Base-by-base conservation (phyloP, 1,140 invertebrate species). In the Eciton burchellii region DNA sequence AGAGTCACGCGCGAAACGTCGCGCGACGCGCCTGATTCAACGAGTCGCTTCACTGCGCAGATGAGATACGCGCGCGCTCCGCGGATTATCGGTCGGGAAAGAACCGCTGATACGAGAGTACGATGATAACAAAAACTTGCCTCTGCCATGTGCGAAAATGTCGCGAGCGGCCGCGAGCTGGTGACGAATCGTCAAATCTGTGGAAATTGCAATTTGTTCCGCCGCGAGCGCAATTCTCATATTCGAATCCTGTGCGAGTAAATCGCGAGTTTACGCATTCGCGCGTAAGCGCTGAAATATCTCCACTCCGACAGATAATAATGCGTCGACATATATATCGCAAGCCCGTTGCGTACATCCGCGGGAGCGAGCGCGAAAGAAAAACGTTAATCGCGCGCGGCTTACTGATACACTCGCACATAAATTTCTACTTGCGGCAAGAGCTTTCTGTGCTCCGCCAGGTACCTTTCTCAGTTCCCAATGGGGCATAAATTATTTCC, bases 401-500 rank as follows among this genome's bases (percentile, higher is more conserved):
- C 63, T 79, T 79, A 79, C 74, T 63, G 63, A 79, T 79, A 63
- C 68, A 56, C 74, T 56, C 68, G 26, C n/a, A 62, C 74, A 79
- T 79, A 79, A 79, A 68, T 79, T 79, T 79, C 74, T 68, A 79
- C 74, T 79, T 68, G 63, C 74, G 74, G 74, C 68, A 79, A 79
- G 74, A 79, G 74, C 74, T 79, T 79, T 68, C 63, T 68, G 21
- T 79, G 41, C 63, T 79, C 35, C 49, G 49, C 63, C 16, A 68
- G 49, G n/a, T 45, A 68, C 63, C 74, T 77, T 77, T 77, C 74
- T 68, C 52, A 70, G 63, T 70, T 79, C 74, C 63, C 74, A 70
- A 70, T 79, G 74, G 63, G n/a, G 63, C 74, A 79, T 79, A 79
- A 79, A 79, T 79, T 79, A 79, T 79, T 79, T 79, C 68, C 74